Evolutionary conservation across 2,888 invertebrate genomes (phyloP).

Genomic region (Tanytarsus gracilentus): DNA sequence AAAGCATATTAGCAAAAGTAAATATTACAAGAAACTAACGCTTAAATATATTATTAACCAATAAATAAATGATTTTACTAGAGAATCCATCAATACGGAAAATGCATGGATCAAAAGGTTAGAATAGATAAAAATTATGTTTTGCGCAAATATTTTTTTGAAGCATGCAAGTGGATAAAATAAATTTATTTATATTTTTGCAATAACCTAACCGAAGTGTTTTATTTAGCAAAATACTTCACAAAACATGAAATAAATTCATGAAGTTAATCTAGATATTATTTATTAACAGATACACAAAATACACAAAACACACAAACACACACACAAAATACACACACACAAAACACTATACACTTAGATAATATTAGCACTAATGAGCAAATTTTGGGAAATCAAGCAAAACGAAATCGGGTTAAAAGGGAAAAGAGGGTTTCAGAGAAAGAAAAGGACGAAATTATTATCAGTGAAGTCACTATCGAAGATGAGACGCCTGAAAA

Average conservation of each 20-base stretch:
- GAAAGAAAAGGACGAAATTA: conserved; percentile 22
- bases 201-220: neutral
- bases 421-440: conserved; percentile 14
- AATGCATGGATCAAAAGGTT: neutral
- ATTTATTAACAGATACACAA: conserved; percentile 32
- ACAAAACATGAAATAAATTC: conserved; percentile 8
- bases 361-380: conserved; percentile 16
- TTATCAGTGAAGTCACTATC: too few species aligned
- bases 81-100: neutral
- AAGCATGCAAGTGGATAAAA: neutral
- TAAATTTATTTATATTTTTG: neutral
- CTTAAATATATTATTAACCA: neutral
- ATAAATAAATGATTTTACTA: neutral
- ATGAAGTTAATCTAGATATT: neutral
- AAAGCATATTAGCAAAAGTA: neutral
- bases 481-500: too few species aligned
- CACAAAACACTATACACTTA: conserved; percentile 28
- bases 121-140: neutral
- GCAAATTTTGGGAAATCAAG: neutral
- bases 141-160: neutral
- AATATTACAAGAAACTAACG: neutral
- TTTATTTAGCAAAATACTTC: neutral
- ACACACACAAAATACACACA: conserved; percentile 29
- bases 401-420: conserved; percentile 4
- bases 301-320: conserved; percentile 30